Evolutionary conservation across 2,113 vertebrate species (phyloP), one percentile per base, ranked within the genome.

Genomic region (Corythornis madagascariensis): DNA sequence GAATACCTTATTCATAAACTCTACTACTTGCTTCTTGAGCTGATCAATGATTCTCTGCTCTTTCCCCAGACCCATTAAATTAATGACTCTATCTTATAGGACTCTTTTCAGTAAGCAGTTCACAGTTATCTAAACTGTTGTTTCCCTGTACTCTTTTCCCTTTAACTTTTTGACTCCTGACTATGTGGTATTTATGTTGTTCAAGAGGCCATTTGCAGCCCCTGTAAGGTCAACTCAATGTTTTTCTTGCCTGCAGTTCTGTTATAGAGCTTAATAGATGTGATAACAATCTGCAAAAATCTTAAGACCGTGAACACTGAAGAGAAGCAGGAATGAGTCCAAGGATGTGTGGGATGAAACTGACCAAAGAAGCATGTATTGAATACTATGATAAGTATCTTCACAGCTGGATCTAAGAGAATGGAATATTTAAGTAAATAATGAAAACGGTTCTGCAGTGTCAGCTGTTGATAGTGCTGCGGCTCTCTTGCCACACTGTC

Each of bases 271-370:
- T 88, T 89, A 83, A 79, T 88, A 86, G 83, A 92, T 48, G 75
- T 70, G 87, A 91, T 93, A 95, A 95, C 91, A 83, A 81, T 92
- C 88, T 94, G 86, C 76, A 96, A 91, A 89, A 79, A 84, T 92
- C 75, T 92, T 31, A 47, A 73, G 77, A 87, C 57, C 86, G 69
- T 94, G 93, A 96, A 88, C 71, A 70, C 26, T 72, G 57, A 66
- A 76, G 63, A 80, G 59, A 67, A 48, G 72, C 48, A 93, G 82
- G 59, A 90, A 38, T 79, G 48, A 43, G 45, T 71, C 60, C 57
- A 90, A 73, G 65, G 80, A 47, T 65, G 72, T 81, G 80, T 85
- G 83, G 94, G 86, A 59, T 80, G 78, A 81, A 75, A 80, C 5
- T 94, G 92, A 93, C 91, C 91, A 82, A 82, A 92, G 81, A 8